Percentiles rank a stretch among this genome's conserved stretches.
Evolutionary conservation across 2,113 vertebrate genomes (phyloP).

Genomic region (Eulacestoma nigropectus): DNA sequence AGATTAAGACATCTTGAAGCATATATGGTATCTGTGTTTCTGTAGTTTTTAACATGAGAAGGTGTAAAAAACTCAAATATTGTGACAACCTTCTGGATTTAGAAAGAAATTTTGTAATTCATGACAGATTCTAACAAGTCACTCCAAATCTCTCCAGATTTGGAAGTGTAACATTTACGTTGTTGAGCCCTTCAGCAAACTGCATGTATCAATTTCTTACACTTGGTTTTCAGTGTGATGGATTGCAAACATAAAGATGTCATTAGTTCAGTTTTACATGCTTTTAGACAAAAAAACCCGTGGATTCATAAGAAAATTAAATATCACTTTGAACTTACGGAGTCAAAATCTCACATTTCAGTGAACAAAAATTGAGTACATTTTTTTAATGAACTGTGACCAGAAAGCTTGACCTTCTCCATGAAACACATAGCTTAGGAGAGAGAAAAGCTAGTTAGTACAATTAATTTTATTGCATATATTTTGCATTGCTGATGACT

Average conservation of each 20-base stretch:
- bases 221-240: background rate
- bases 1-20: background rate
- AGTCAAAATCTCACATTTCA: background rate
- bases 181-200: background rate
- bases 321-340: background rate
- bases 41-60: background rate
- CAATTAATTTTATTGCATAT: background rate
- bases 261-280: background rate
- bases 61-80: background rate
- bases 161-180: background rate
- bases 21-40: background rate
- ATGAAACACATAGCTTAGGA: background rate
- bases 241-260: background rate
- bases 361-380: background rate
- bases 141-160: background rate
- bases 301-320: background rate
- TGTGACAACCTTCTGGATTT: background rate
- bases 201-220: background rate
- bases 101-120: background rate
- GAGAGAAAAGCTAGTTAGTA: background rate
- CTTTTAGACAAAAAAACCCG: background rate
- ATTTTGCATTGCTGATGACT: background rate
- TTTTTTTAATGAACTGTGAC: background rate
- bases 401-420: background rate
- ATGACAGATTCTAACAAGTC: background rate